Evolutionary conservation across 2,797 vertebrate genomes (phyloP), one percentile per base, ranked within the genome.

Genomic region (Margarornis squamiger): DNA sequence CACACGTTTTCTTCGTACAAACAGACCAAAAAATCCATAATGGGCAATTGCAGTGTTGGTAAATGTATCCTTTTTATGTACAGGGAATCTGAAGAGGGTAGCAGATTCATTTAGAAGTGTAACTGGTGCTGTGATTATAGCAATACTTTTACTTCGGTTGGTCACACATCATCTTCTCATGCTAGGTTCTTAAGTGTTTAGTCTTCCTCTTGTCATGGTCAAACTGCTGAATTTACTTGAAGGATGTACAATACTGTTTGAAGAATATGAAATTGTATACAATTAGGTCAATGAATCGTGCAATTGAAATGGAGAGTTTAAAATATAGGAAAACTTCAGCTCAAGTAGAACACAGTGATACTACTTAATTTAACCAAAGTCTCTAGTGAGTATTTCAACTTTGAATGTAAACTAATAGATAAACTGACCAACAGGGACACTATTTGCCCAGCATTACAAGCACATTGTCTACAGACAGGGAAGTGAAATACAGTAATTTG

Each of bases 341-440:
- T 98, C 96, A 97, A 97, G 97, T 98, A 98, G 97, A 92, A 82
- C 76, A 59, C 93, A 97, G 94, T 81, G 77, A 98, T 98, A 96
- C 97, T 98, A 97, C 98, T 98, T 99, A 98, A 98, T 98, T 98
- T 98, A 98, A 98, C 98, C 98, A 98, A 99, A 99, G 98, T 98
- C 98, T 99, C 94, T 98, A 99, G 97, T 98, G 97, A 98, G 9
- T 97, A 95, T 95, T 97, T 97, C 96, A 97, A 59, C 97, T 98
- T 97, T 98, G 98, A 99, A 98, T 99, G 98, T 99, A 99, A 99
- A 98, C 98, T 98, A 98, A 98, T 97, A 97, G 97, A 96, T 97
- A 97, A 98, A 98, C 98, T 94, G 88, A 92, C 85, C 88, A 84
- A 89, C 77, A 66, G 85, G 90, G 92, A 91, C 81, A 85, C 58